Conservation (phyloP, 2,113 vertebrate species). For the Gambusia holbrooki region DNA sequence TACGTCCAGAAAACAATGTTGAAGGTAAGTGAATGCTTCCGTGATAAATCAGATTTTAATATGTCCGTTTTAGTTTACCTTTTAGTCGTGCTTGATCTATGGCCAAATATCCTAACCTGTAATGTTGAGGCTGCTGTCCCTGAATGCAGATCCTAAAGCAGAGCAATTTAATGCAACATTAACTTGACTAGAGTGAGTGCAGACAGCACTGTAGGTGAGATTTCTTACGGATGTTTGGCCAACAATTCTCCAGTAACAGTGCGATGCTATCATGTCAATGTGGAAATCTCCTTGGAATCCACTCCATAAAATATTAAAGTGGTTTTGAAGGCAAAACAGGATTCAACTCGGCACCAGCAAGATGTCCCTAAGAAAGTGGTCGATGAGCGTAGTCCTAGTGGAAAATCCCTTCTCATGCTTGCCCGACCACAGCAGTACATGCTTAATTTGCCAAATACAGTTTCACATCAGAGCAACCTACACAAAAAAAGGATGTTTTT, state of each 20-base stretch:
- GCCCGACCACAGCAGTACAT: slow-evolving; percentile 13
- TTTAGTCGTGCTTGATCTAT: slow-evolving; percentile 8
- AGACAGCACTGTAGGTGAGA: not conserved
- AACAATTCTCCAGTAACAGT: slow-evolving; percentile 14
- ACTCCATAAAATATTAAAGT: not conserved
- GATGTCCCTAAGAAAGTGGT: not conserved
- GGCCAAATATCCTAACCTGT: not conserved
- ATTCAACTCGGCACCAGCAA: not conserved
- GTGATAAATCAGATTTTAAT: not conserved
- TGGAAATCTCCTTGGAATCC: not conserved
- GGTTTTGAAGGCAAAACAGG: slow-evolving; percentile 19
- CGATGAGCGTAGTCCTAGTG: slow-evolving; percentile 7
- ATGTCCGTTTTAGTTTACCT: not conserved
- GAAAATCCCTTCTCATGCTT: not conserved
- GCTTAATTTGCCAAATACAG: slow-evolving; percentile 43
- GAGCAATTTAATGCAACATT: too few species aligned
- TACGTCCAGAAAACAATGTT: slow-evolving; percentile 8
- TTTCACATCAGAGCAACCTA: slow-evolving; percentile 29
- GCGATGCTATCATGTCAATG: not conserved
- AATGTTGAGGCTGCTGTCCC: not conserved
- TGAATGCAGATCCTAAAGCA: too few species aligned
- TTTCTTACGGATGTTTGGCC: not conserved
- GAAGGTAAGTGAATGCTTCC: slow-evolving; percentile 2
- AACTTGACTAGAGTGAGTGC: too few species aligned
- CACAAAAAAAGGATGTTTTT: slow-evolving; percentile 36